These are phyloP conservation scores for Rhabdornis inornatus DNA, from an alignment of 2,113 vertebrate species.

Conservation along the genomic window DNA sequence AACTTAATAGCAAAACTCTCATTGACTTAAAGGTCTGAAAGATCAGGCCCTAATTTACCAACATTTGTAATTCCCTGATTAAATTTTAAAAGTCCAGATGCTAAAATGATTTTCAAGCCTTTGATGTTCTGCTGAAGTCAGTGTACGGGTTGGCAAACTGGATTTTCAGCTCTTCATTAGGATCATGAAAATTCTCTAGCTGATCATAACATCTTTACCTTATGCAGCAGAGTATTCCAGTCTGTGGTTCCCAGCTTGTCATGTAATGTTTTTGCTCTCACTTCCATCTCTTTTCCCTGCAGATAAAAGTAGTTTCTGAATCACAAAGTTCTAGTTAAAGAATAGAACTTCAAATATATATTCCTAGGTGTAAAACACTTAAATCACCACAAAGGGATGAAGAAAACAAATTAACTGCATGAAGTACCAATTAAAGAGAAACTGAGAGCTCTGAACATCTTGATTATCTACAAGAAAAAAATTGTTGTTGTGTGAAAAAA, in stretches of 20 bases:
- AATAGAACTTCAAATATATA: not conserved
- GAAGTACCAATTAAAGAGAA: not conserved
- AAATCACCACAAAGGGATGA: not conserved
- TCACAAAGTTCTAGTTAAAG: not conserved
- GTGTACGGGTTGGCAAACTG: not conserved
- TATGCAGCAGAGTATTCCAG: not conserved
- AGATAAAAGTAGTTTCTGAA: not conserved
- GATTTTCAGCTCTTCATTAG: not conserved
- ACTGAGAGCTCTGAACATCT: not conserved
- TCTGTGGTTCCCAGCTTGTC: not conserved
- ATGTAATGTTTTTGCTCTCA: not conserved
- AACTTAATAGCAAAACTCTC: not conserved
- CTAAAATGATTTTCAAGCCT: not conserved
- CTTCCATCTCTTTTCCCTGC: not conserved
- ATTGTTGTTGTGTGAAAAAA: not conserved
- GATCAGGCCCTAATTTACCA: not conserved
- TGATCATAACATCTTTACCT: not conserved
- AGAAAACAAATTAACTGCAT: not conserved
- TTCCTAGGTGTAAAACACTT: not conserved
- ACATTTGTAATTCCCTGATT: not conserved
- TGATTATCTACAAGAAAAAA: not conserved
- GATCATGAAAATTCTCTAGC: not conserved
- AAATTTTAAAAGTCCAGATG: slow-evolving; percentile 17
- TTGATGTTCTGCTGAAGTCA: not conserved
- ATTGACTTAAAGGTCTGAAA: not conserved